phyloP scores from a whole-genome alignment of 1,140 invertebrate species.

The Meloidogyne exigua region DNA sequence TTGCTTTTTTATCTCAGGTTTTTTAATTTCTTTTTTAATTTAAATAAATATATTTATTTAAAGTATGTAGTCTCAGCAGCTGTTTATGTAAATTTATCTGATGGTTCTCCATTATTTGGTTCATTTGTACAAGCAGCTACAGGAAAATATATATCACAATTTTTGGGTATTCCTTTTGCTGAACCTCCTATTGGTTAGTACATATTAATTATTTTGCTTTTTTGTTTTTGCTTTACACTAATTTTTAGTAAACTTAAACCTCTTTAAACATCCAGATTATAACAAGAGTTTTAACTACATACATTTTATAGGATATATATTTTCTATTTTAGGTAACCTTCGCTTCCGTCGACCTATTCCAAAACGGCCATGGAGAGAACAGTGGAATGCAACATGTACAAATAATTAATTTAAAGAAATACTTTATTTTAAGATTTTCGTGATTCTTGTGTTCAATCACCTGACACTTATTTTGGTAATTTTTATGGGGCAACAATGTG shows the following conservation, averaged over 20 bases:
- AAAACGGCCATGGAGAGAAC: conserved; percentile 57
- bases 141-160: conserved; percentile 56
- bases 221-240: too few relatives aligned
- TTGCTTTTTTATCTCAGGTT: background rate
- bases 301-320: background rate
- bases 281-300: too few relatives aligned
- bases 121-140: conserved; percentile 40
- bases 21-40: background rate
- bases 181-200: conserved; percentile 59
- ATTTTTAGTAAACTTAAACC: too few relatives aligned
- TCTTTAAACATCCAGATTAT: too few relatives aligned
- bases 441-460: conserved; percentile 40
- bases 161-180: conserved; percentile 64
- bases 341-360: conserved; percentile 61
- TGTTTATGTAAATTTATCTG: conserved; percentile 51
- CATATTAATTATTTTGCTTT: too few relatives aligned
- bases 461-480: conserved; percentile 66
- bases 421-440: conserved; percentile 40
- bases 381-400: conserved; percentile 71
- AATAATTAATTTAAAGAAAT: conserved; percentile 79
- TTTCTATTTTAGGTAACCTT: conserved; percentile 32
- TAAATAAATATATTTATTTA: too few relatives aligned
- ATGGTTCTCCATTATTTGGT: conserved; percentile 61
- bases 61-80: conserved; percentile 28
- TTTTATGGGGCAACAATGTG: conserved; percentile 75